Percentiles rank a stretch among this genome's conserved stretches.
Evolutionary conservation across 2,113 vertebrate genomes (phyloP).

Genomic region (Aix galericulata): DNA sequence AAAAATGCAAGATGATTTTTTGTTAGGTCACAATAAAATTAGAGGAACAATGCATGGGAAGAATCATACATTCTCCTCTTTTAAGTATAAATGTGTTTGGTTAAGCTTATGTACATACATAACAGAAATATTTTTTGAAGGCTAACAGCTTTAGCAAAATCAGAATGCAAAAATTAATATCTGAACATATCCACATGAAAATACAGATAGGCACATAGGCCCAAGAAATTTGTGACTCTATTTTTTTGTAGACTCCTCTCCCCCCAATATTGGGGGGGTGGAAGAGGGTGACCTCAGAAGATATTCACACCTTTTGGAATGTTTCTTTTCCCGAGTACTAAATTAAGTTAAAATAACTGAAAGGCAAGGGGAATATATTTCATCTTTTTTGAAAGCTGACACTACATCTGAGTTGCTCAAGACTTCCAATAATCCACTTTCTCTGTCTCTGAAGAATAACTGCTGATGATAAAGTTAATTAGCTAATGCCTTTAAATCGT

Average conservation of each 20-base stretch:
- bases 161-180: background rate
- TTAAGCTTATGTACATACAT: background rate
- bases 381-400: background rate
- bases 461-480: background rate
- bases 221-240: fast-evolving
- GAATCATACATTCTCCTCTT: background rate
- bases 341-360: background rate
- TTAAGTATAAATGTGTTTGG: background rate
- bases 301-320: background rate
- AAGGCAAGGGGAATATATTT: background rate
- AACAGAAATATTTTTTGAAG: background rate
- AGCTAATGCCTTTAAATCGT: background rate
- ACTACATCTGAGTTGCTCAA: background rate
- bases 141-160: background rate
- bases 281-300: background rate
- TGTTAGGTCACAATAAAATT: background rate
- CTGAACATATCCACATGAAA: background rate
- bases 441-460: background rate
- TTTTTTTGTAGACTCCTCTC: background rate
- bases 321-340: background rate
- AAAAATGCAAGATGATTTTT: background rate
- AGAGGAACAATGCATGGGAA: background rate
- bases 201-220: background rate
- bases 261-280: fast-evolving
- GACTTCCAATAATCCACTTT: background rate